Percentiles rank a stretch among this genome's conserved stretches.
phyloP scores from a whole-genome alignment of 2,797 vertebrate species.

The Helostoma temminkii region DNA sequence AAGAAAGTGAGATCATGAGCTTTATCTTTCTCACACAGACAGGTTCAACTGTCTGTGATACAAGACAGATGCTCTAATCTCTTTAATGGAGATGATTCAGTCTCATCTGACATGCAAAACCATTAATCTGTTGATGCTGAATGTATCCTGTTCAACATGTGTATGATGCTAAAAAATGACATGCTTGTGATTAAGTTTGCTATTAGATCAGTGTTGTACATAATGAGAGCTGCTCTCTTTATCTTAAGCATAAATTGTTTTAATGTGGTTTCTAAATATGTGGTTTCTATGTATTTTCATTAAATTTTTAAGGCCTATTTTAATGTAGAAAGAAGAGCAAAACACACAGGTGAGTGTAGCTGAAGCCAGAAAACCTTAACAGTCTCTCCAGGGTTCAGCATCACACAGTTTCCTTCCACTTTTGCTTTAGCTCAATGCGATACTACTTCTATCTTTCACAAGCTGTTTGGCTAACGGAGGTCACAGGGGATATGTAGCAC shows the following conservation, averaged over 20 bases:
- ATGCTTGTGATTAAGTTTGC: conserved; percentile 19
- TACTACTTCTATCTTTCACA: conserved; percentile 67
- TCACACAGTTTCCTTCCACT: conserved; percentile 32
- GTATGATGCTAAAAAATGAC: conserved; percentile 35
- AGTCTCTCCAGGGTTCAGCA: conserved; percentile 46
- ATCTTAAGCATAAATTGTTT: neutral
- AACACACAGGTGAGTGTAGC: conserved; percentile 23
- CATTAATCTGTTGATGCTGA: conserved; percentile 54
- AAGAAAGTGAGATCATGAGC: conserved; percentile 31
- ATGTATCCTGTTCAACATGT: conserved; percentile 48
- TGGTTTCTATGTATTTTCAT: conserved; percentile 23
- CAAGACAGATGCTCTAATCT: conserved; percentile 63
- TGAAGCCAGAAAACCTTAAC: conserved; percentile 35
- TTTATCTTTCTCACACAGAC: conserved; percentile 45
- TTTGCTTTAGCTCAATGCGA: conserved; percentile 54
- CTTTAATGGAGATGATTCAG: conserved; percentile 60
- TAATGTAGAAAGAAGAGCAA: conserved; percentile 45
- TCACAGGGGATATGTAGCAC: conserved; percentile 70
- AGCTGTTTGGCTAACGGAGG: conserved; percentile 74
- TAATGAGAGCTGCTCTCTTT: conserved; percentile 18
- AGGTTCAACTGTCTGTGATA: conserved; percentile 37
- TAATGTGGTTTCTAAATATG: conserved; percentile 27
- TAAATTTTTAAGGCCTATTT: conserved; percentile 49
- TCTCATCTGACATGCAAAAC: conserved; percentile 50
- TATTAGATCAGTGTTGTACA: conserved; percentile 11